phyloP scores from a whole-genome alignment of 2,797 vertebrate species.

The Enteromius unitaeniatus region DNA sequence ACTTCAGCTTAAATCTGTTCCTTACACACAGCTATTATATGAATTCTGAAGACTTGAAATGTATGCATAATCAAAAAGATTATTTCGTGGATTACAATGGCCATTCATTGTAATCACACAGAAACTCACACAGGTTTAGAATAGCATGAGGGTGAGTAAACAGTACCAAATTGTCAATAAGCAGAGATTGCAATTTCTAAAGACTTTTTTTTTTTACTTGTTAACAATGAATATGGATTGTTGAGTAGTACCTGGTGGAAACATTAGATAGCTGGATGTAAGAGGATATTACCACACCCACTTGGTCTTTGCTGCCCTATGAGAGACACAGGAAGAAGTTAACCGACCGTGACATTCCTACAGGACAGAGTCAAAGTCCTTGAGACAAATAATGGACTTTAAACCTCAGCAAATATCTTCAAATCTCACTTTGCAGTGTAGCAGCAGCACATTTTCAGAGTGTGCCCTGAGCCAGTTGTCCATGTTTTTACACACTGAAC shows the following conservation, averaged over 20 bases:
- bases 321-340: slow-evolving; percentile 44
- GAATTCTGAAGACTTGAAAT: background rate
- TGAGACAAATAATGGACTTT: slow-evolving; percentile 1
- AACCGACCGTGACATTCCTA: background rate
- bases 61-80: background rate
- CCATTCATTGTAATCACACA: background rate
- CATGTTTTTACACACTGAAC: slow-evolving; percentile 85
- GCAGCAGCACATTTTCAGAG: slow-evolving; percentile 85
- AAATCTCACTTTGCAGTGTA: slow-evolving; percentile 87
- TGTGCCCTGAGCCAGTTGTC: slow-evolving; percentile 88
- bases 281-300: slow-evolving; percentile 89
- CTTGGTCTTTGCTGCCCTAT: slow-evolving; percentile 87
- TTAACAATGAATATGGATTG: slow-evolving; percentile 14
- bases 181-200: background rate
- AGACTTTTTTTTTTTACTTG: slow-evolving; percentile 8
- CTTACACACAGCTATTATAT: background rate
- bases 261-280: slow-evolving; percentile 90
- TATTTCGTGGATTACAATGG: background rate
- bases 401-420: background rate
- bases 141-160: background rate
- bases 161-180: background rate
- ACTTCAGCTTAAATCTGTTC: background rate
- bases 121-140: background rate
- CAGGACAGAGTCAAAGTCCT: background rate
- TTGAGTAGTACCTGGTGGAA: slow-evolving; percentile 85